phyloP scores from a whole-genome alignment of 2,113 vertebrate genomes.

The Trogon melanurus region DNA sequence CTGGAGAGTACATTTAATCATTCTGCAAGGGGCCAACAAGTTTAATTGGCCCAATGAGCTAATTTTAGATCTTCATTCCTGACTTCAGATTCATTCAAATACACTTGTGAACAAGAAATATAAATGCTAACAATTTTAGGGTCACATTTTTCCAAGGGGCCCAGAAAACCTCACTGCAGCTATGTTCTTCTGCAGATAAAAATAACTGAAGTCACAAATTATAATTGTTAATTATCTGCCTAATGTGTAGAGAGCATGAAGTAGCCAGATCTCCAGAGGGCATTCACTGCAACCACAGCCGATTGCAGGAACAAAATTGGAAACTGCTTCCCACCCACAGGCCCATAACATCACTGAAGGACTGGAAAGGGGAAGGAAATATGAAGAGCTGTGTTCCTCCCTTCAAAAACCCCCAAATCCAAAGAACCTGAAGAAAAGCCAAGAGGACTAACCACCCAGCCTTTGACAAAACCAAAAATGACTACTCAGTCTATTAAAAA shows the following conservation, averaged over 20 bases:
- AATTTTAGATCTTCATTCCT: constrained; percentile 22
- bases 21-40: background rate
- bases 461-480: background rate
- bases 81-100: constrained; percentile 6
- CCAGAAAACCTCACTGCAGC: background rate
- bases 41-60: constrained; percentile 15
- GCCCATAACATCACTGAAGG: background rate
- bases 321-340: background rate
- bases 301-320: constrained; percentile 15
- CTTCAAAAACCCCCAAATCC: background rate
- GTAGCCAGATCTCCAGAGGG: background rate
- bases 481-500: background rate
- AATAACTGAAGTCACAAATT: background rate
- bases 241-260: background rate
- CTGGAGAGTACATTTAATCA: constrained; percentile 19
- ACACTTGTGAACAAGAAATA: background rate
- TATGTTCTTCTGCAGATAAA: background rate
- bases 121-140: background rate
- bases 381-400: background rate
- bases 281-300: background rate
- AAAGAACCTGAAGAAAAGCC: background rate
- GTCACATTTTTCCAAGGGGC: background rate
- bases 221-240: background rate
- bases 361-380: background rate
- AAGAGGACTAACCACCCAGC: background rate